Evolutionary conservation across 2,113 vertebrate species (phyloP), one percentile per base, ranked within the genome.

Genomic region (Psittacula cyanocephala): DNA sequence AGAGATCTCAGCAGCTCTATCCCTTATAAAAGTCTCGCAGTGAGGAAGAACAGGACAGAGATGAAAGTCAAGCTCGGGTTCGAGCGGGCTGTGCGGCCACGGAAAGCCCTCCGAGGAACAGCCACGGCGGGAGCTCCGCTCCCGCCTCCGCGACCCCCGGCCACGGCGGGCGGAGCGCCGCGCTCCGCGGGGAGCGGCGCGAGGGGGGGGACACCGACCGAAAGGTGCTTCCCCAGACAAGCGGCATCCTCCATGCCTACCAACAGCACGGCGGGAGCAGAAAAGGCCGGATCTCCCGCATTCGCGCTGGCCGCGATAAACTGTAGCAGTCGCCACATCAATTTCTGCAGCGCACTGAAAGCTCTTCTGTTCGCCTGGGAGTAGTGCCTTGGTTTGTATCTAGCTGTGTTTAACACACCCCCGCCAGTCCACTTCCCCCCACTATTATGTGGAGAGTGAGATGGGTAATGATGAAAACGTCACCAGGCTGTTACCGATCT

Each of bases 401-500:
- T 75, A 47, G 49, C 91, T 65, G n/a, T 53, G 41, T 75, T 86
- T 70, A 75, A 93, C 78, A 18, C 25, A 22, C 39, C 4, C 57
- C 6, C 2, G 3, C 37, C 52, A 60, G 31, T 25, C 20, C 8
- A 33, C 46, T 14, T 33, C 33, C 74, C 22, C 35, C 28, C 53
- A 39, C n/a, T 83, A 91, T 86, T 63, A 11, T 86, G 52, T 50
- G 67, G 53, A 88, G 46, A 52, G 44, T 22, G 82, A 94, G 53
- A 35, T 39, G 94, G 69, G 46, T 90, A 76, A 81, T 91, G 89
- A 89, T 93, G 46, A 65, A 89, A 94, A 96, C 96, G 70, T 91
- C 91, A 91, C 64, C 86, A 71, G 81, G 28, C 60, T 96, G 71
- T 82, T 96, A 81, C 67, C 37, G 67, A 70, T 93, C 80, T 85